phyloP scores from a whole-genome alignment of 2,888 invertebrate species.

The Sarcophaga variegata region DNA sequence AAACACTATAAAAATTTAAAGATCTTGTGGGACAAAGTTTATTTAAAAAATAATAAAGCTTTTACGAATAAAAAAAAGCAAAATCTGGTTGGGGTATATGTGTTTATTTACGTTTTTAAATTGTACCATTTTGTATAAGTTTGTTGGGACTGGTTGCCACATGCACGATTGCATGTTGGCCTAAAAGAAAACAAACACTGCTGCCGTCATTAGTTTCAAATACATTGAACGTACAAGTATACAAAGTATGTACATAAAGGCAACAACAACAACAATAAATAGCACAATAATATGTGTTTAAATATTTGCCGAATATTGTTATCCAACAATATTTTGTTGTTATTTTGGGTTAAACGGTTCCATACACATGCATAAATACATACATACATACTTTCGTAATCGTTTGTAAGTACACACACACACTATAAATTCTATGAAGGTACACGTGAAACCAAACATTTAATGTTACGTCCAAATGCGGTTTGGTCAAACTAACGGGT shows the following conservation, averaged over 20 bases:
- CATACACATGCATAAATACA: neutral
- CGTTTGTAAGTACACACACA: neutral
- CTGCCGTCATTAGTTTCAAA: neutral
- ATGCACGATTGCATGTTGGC: constrained; percentile 56
- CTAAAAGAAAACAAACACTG: constrained; percentile 22
- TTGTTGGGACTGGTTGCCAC: neutral
- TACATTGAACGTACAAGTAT: neutral
- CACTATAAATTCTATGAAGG: too few species aligned
- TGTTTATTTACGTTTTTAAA: constrained; percentile 42
- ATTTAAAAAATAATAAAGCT: too few species aligned
- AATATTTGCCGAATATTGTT: constrained; percentile 30
- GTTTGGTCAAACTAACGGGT: too few species aligned
- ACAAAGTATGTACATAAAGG: neutral
- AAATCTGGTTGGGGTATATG: neutral
- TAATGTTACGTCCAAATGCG: too few species aligned
- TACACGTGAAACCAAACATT: too few species aligned
- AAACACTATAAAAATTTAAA: too few species aligned
- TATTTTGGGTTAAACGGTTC: neutral
- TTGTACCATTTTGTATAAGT: constrained; percentile 30
- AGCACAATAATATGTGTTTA: constrained; percentile 19
- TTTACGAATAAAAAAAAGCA: too few species aligned
- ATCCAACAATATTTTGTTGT: constrained; percentile 36
- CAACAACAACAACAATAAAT: neutral
- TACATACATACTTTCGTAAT: neutral
- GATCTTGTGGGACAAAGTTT: too few species aligned